Evolutionary conservation across 2,888 invertebrate species (phyloP).

Genomic region (Unio delphinus): DNA sequence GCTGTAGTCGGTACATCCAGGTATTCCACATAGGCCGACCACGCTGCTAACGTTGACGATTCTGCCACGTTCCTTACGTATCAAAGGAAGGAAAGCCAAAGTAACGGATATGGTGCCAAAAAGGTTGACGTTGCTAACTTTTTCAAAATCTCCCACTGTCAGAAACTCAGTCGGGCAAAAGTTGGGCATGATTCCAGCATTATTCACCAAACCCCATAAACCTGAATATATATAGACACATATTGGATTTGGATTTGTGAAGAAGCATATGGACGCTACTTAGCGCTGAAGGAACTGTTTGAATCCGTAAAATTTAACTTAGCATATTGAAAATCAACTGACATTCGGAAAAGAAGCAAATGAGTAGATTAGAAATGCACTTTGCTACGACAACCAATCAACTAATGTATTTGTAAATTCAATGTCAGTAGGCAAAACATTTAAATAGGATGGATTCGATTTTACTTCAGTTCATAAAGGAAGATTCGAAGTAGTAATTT

Average conservation of each 20-base stretch:
- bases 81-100: conserved; percentile 49
- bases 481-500: too few relatives aligned
- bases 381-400: too few relatives aligned
- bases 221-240: conserved; percentile 31
- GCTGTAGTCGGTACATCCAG: conserved; percentile 43
- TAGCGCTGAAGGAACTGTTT: too few relatives aligned
- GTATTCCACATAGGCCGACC: conserved; percentile 41
- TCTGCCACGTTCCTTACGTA: conserved; percentile 51
- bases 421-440: too few relatives aligned
- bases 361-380: too few relatives aligned
- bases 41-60: conserved; percentile 58
- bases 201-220: conserved; percentile 64
- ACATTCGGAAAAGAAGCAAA: too few relatives aligned
- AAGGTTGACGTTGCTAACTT: conserved; percentile 58
- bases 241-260: not conserved
- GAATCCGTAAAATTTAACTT: too few relatives aligned
- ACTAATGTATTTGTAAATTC: too few relatives aligned
- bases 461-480: too few relatives aligned
- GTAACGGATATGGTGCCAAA: conserved; percentile 65
- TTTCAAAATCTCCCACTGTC: conserved; percentile 59
- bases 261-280: too few relatives aligned
- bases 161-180: conserved; percentile 66
- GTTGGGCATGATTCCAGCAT: conserved; percentile 56
- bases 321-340: too few relatives aligned
- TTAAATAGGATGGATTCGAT: too few relatives aligned